Percentiles rank a stretch among this genome's conserved stretches.
Evolutionary conservation across 2,113 vertebrate species (phyloP).

Genomic region (Ranitomeya imitator): DNA sequence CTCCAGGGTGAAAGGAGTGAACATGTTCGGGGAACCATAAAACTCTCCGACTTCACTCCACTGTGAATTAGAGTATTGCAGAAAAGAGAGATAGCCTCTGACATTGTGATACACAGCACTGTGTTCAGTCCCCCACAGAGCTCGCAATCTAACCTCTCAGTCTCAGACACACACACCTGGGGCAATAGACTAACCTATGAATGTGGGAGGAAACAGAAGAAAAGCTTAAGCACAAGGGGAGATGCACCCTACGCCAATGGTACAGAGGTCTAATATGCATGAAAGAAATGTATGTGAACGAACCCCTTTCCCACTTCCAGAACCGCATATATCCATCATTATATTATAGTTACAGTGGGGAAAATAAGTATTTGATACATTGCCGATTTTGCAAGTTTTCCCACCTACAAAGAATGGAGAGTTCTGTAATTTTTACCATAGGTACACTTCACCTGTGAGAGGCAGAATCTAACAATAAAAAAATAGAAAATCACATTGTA

Average conservation of each 20-base stretch:
- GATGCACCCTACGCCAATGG: no score
- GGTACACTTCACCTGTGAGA: no score
- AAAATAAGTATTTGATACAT: no score
- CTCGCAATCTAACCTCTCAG: background rate
- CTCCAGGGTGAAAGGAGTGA: slow-evolving; percentile 47
- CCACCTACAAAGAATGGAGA: no score
- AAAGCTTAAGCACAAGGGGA: background rate
- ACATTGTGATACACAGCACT: background rate
- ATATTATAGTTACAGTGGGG: no score
- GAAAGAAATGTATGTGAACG: background rate
- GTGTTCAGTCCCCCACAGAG: background rate
- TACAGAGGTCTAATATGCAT: background rate
- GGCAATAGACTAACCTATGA: background rate
- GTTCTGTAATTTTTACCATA: no score
- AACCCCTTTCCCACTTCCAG: background rate
- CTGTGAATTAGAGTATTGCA: slow-evolving; percentile 58
- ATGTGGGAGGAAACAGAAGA: background rate
- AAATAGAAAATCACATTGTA: no score
- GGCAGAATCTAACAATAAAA: no score
- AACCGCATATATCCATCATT: no score
- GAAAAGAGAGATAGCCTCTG: background rate
- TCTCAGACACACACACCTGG: background rate
- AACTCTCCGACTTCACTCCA: background rate
- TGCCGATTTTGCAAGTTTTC: no score
- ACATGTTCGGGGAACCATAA: slow-evolving; percentile 44